Conservation (phyloP, 2,888 invertebrate species). For the Eremobia ochroleuca region DNA sequence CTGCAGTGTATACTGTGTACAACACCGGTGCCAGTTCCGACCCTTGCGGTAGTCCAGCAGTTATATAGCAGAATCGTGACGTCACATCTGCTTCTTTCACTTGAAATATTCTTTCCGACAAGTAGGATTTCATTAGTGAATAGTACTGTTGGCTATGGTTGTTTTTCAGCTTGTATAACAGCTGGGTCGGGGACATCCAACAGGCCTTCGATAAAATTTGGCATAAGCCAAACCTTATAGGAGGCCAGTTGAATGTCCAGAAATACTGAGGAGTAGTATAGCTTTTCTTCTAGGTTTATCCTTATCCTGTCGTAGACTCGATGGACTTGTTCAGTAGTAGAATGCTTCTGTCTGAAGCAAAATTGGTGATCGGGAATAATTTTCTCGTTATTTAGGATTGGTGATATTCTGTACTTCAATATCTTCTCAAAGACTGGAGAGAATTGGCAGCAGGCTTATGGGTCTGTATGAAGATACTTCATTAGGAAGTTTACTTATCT, state of each 20-base stretch:
- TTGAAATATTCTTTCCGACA: too few species aligned
- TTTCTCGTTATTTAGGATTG: neutral
- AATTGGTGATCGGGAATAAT: neutral
- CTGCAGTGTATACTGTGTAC: too few species aligned
- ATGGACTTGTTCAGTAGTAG: neutral
- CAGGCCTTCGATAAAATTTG: too few species aligned
- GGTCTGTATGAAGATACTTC: too few species aligned
- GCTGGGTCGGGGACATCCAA: too few species aligned
- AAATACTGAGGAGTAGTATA: neutral
- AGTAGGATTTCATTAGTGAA: too few species aligned
- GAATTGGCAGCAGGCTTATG: neutral
- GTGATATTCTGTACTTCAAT: neutral
- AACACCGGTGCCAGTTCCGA: too few species aligned
- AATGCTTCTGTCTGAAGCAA: neutral
- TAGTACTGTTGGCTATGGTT: neutral
- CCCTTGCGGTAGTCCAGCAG: too few species aligned
- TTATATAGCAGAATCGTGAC: too few species aligned
- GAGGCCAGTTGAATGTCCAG: neutral
- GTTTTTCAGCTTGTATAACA: neutral
- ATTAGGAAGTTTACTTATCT: too few species aligned
- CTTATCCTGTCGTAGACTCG: neutral
- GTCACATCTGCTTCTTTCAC: too few species aligned
- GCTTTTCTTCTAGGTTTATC: neutral
- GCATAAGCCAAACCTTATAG: neutral
- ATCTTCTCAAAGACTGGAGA: neutral